Base-by-base conservation (phyloP, 2,797 vertebrate genomes). In the Coranthus polyacanthus region DNA sequence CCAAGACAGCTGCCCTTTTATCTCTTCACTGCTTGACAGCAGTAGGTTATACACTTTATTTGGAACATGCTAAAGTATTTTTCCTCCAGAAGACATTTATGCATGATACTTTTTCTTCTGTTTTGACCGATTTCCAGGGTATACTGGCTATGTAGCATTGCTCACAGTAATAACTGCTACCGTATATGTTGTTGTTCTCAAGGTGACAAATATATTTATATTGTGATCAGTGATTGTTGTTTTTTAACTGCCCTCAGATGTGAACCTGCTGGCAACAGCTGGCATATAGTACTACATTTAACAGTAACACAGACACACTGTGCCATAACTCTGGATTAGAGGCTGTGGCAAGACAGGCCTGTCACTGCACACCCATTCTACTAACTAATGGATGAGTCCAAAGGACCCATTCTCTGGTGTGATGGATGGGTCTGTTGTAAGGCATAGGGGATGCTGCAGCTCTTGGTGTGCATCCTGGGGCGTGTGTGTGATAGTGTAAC, bases 311-410 rank as follows among this genome's bases (percentile, higher is more conserved):
- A 75, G 74, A 67, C 81, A 63, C 84, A 84, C 84, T 80, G 79
- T 79, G 75, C 86, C 64, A 90, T 90, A 89, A 92, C 59, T 92
- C 86, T 90, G 75, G 72, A 90, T 92, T 90, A 92, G 71, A 81
- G 70, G 84, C 82, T 82, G 34, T 74, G 24, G 79, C 53, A 86
- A 84, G 84, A 89, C 83, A 88, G 81, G 79, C 72, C 79, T 90
- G 87, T 91, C 90, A 82, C 79, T 74, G 79, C 82, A 76, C 82
- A 79, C 77, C 85, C 83, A 89, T 90, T 89, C 76, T 66, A 45
- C 79, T 82, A 83, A 88, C 82, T 86, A 91, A 92, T 90, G 79
- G 80, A 88, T 86, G 83, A 90, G 79, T 90, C 88, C 89, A 85
- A 50, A 75, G 83, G 78, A 87, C 64, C 88, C 79, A 82, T 90